phyloP scores from a whole-genome alignment of 2,888 invertebrate species.

The Andrena camellia region DNA sequence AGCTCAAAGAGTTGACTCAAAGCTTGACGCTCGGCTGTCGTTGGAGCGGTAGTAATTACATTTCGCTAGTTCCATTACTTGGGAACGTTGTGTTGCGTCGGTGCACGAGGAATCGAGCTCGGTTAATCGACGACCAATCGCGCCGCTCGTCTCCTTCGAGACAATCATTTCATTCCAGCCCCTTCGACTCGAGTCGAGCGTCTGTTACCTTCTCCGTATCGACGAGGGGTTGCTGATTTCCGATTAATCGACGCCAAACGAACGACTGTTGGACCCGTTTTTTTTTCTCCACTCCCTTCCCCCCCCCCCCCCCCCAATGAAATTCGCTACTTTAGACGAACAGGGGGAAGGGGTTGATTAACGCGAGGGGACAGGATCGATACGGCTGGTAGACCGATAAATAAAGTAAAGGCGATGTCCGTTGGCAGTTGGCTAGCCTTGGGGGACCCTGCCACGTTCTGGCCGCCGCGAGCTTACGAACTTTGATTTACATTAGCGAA shows the following conservation, averaged over 20 bases:
- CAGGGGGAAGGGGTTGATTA: background rate
- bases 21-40: background rate
- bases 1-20: constrained; percentile 9
- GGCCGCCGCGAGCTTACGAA: constrained; percentile 3
- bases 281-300: background rate
- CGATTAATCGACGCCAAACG: constrained; percentile 10
- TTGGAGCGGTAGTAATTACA: constrained; percentile 33
- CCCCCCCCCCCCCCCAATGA: background rate
- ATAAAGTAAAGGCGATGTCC: constrained; percentile 25
- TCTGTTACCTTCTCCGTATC: background rate
- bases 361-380: background rate
- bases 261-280: background rate
- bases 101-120: constrained; percentile 3
- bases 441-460: background rate
- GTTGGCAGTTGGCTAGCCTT: background rate
- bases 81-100: constrained; percentile 7
- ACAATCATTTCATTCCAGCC: constrained; percentile 33
- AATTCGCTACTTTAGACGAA: background rate
- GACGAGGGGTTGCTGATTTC: background rate
- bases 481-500: constrained; percentile 40
- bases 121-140: constrained; percentile 39
- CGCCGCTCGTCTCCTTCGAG: constrained; percentile 31
- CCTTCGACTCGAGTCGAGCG: constrained; percentile 12
- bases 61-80: constrained; percentile 17
- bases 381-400: constrained; percentile 9